Percentiles rank a stretch among this genome's conserved stretches.
Evolutionary conservation across 2,888 invertebrate genomes (phyloP).

Genomic region (Acrobeloides nanus): DNA sequence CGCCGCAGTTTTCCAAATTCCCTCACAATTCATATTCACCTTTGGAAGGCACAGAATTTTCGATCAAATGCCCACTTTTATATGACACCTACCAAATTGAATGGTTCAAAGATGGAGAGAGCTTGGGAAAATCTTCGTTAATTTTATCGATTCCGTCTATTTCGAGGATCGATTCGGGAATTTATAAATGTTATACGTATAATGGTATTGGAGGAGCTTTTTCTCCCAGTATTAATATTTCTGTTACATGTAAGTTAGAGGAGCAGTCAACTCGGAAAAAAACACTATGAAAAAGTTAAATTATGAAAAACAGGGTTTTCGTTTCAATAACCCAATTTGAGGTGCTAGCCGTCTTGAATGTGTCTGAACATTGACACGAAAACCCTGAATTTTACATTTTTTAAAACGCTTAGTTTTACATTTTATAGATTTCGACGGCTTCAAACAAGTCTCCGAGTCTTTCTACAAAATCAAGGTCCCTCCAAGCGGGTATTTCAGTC

Average conservation of each 20-base stretch:
- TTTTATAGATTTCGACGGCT: constrained; percentile 21
- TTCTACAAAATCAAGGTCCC: constrained; percentile 9
- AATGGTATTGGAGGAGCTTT: constrained; percentile 21
- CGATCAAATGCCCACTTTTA: constrained; percentile 14
- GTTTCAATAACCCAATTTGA: too few relatives aligned
- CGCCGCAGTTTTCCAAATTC: too few relatives aligned
- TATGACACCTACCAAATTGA: constrained; percentile 8
- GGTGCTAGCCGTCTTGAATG: too few relatives aligned
- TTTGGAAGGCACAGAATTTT: too few relatives aligned
- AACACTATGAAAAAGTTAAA: too few relatives aligned
- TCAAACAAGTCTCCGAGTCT: constrained; percentile 12
- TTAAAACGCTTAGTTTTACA: background rate
- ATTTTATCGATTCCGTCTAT: constrained; percentile 12
- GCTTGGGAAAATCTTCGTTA: background rate
- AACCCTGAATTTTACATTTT: constrained; percentile 5
- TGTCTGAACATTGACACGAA: too few relatives aligned
- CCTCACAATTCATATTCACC: too few relatives aligned
- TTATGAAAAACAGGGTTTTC: too few relatives aligned
- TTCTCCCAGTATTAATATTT: constrained; percentile 20
- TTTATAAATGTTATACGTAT: constrained; percentile 18
- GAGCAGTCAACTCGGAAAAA: too few relatives aligned
- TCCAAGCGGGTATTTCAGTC: constrained; percentile 5
- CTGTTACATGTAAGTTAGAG: constrained; percentile 23
- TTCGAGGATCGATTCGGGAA: constrained; percentile 13
- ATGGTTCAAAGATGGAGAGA: constrained; percentile 15